Conservation (phyloP, 2,797 vertebrate species). For the Pachyuromys duprasi region DNA sequence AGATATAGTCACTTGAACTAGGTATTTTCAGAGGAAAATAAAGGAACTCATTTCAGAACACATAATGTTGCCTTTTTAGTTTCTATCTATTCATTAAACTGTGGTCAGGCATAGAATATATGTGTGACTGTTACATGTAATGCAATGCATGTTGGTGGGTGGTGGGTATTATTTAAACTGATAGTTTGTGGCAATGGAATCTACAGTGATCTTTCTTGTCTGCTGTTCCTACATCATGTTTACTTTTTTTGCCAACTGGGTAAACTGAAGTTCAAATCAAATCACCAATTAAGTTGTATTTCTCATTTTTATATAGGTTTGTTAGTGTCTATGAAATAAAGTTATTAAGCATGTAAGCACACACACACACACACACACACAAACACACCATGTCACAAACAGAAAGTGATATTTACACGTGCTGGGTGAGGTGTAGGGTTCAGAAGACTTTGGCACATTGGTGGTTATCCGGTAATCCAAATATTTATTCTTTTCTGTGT, state of each 20-base stretch:
- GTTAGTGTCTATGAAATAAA: background rate
- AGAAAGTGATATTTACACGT: background rate
- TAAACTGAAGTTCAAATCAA: background rate
- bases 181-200: background rate
- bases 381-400: background rate
- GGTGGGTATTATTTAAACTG: background rate
- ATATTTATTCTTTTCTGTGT: background rate
- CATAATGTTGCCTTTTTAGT: background rate
- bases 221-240: background rate
- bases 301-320: background rate
- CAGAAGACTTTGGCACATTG: background rate
- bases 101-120: background rate
- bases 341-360: background rate
- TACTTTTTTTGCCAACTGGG: background rate
- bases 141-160: background rate
- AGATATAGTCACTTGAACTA: background rate
- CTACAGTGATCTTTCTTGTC: background rate
- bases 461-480: background rate
- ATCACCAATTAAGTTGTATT: background rate
- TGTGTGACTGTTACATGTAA: background rate
- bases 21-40: background rate
- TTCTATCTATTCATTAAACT: background rate
- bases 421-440: background rate
- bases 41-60: background rate
- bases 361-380: too few species aligned